These are phyloP conservation scores for Venturia canescens DNA, from an alignment of 1,140 invertebrate species.

Conservation along the genomic window DNA sequence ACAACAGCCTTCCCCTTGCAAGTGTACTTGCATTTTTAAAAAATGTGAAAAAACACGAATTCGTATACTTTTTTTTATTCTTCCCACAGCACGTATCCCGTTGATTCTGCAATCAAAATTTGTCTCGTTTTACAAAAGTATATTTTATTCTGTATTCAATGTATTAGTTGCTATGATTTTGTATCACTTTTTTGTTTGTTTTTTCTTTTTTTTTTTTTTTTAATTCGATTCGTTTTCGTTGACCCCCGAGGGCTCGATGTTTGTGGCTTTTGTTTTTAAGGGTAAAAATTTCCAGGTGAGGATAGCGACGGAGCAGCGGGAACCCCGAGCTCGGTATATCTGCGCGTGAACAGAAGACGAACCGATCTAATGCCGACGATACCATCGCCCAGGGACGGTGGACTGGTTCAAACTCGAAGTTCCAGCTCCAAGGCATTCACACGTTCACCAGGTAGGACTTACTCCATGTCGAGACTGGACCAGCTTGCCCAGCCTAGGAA, in stretches of 20 bases:
- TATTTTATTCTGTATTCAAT: too few relatives aligned
- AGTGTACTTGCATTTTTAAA: too few relatives aligned
- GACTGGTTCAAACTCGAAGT: constrained; percentile 70
- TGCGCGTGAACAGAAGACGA: constrained; percentile 87
- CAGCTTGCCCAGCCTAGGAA: constrained; percentile 86
- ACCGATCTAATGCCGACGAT: constrained; percentile 94
- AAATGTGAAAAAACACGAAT: too few relatives aligned
- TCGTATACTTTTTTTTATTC: too few relatives aligned
- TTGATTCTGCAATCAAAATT: too few relatives aligned
- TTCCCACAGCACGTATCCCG: too few relatives aligned
- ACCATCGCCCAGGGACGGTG: constrained; percentile 83
- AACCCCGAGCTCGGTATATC: constrained; percentile 77
- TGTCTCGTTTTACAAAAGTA: too few relatives aligned
- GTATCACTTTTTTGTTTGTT: not conserved
- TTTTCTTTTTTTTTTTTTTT: too few relatives aligned
- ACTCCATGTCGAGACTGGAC: constrained; percentile 94
- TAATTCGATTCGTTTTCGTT: constrained; percentile 28
- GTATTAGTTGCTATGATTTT: not conserved
- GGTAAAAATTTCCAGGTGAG: constrained; percentile 74
- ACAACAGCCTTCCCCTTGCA: too few relatives aligned
- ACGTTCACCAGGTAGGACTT: constrained; percentile 90
- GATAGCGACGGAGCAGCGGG: constrained; percentile 78
- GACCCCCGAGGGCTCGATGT: constrained; percentile 16
- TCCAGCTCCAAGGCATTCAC: constrained; percentile 79
- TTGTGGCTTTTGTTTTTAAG: constrained; percentile 64